Evolutionary conservation across 2,888 invertebrate genomes (phyloP), one percentile per base, ranked within the genome.

Genomic region (Imbricaverruca yamaguchii): DNA sequence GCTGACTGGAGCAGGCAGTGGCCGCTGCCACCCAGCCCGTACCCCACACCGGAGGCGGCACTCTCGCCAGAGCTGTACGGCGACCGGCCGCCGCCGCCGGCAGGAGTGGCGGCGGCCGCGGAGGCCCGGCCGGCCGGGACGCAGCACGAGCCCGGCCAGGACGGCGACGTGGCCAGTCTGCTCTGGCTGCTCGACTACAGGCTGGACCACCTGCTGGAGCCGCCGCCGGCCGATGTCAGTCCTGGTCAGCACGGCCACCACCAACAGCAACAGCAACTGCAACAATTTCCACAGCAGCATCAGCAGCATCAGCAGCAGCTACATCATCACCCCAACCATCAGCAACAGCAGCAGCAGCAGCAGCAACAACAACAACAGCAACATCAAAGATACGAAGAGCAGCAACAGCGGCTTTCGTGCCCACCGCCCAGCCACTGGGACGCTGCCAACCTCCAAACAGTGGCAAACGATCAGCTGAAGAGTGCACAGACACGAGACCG

Each of bases 281-380:
- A 80, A 57, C 55, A 80, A 9, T 9, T n/a, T 9, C 78, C 25
- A 10, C 79, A 79, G 79, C 55, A 15, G 79, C n/a, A 39, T 4
- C 80, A 56, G 80, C 80, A 80, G 61, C 55, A 55, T 39, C 61
- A 80, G 39, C 61, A 80, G 80, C 55, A 80, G 57, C 79, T 55
- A 8, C 55, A 56, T 12, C 79, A 79, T 15, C 79, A 56, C 56
- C 13, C 4, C 3, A 12, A 55, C 0, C 80, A 80, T n/a, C 80
- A 80, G 1, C 59, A 10, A 8, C 79, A 79, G 23, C 79, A 55
- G 23, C 23, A 39, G 53, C 79, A 79, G 55, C 79, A 79, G 79
- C 69, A 80, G 53, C 69, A 80, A 6, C 53, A 80, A 15, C 80
- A 80, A n/a, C 67, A 65, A 11, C 53, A 39, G 39, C 79, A 67